Conservation (phyloP, 1,140 invertebrate species). For the Sminthurides bifidus region DNA sequence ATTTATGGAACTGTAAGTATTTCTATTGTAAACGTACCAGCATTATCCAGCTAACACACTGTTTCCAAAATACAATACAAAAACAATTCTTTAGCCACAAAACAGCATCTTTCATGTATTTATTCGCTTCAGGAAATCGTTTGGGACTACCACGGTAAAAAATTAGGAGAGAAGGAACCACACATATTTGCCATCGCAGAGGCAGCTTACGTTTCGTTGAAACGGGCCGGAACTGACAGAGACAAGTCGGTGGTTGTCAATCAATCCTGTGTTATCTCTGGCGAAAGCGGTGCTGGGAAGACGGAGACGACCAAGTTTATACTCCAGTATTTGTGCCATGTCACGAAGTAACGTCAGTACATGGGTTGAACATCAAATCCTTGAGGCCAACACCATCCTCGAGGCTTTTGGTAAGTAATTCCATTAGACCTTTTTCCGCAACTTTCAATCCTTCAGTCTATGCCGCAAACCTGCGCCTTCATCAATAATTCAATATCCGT, state of each 20-base stretch:
- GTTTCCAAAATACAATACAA: too few relatives aligned
- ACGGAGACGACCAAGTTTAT: slow-evolving; percentile 94
- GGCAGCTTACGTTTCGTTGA: slow-evolving; percentile 61
- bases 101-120: not conserved
- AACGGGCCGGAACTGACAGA: slow-evolving; percentile 25
- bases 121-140: slow-evolving; percentile 62
- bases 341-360: slow-evolving; percentile 78
- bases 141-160: slow-evolving; percentile 63
- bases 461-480: too few relatives aligned
- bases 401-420: slow-evolving; percentile 72
- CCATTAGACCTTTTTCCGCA: too few relatives aligned
- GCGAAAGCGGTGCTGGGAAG: slow-evolving; percentile 92
- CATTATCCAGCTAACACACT: not conserved
- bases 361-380: slow-evolving; percentile 87
- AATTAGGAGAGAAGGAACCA: slow-evolving; percentile 66
- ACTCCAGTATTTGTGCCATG: slow-evolving; percentile 84
- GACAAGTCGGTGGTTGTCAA: slow-evolving; percentile 21
- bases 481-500: too few relatives aligned
- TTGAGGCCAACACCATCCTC: slow-evolving; percentile 84
- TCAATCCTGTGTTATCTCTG: slow-evolving; percentile 24
- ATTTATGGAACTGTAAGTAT: slow-evolving; percentile 85
- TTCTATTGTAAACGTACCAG: not conserved
- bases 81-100: too few relatives aligned
- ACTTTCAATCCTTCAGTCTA: too few relatives aligned
- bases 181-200: slow-evolving; percentile 84